Evolutionary conservation across 2,888 invertebrate genomes (phyloP).

Genomic region (Eristalis intricaria): DNA sequence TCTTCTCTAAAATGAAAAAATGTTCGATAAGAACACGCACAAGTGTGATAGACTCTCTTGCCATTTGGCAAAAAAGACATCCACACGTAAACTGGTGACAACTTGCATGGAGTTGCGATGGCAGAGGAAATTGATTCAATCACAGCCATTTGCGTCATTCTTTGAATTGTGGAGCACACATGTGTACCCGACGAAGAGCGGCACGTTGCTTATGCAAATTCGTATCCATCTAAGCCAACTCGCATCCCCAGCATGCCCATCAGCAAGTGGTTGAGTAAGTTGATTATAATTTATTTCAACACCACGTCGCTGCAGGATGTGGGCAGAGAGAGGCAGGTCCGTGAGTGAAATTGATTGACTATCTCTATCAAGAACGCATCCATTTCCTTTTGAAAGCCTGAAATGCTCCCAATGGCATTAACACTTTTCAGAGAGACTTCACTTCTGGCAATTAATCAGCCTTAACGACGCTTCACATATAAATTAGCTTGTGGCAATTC

Average conservation of each 20-base stretch:
- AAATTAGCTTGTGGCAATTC: slow-evolving; percentile 23
- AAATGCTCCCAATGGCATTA: background rate
- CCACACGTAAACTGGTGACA: background rate
- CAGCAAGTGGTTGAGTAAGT: background rate
- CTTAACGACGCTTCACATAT: background rate
- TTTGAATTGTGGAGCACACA: background rate
- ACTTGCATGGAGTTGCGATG: background rate
- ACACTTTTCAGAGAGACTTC: background rate
- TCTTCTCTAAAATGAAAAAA: too few species aligned
- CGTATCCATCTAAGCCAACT: background rate
- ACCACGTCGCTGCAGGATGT: background rate
- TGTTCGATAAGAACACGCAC: too few species aligned
- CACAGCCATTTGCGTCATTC: background rate
- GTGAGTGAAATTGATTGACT: slow-evolving; percentile 20
- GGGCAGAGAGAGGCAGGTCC: background rate
- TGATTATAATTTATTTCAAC: background rate
- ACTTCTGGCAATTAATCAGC: slow-evolving; percentile 26
- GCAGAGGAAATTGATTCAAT: background rate
- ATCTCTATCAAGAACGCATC: slow-evolving; percentile 20
- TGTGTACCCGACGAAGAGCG: background rate
- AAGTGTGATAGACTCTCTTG: too few species aligned
- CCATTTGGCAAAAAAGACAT: background rate
- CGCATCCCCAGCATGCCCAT: background rate
- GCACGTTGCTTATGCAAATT: background rate
- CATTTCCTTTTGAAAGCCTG: background rate